phyloP scores from a whole-genome alignment of 1,140 invertebrate genomes.

The Bombus waltoni region DNA sequence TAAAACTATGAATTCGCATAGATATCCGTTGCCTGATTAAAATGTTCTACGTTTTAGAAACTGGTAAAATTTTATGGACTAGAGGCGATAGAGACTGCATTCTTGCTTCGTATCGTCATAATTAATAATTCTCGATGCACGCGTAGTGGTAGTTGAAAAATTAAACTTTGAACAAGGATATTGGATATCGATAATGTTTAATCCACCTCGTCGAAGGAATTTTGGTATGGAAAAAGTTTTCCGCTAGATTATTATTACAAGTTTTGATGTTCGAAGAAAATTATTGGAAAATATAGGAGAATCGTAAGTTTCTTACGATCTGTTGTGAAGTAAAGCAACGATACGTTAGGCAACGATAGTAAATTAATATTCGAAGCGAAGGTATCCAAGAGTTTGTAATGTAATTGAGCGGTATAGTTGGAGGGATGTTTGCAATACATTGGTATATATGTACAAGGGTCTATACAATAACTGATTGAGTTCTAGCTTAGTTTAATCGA shows the following conservation, averaged over 20 bases:
- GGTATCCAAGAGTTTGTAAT: no score
- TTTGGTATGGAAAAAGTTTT: not conserved
- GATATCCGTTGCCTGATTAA: no score
- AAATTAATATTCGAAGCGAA: no score
- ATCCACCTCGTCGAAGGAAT: not conserved
- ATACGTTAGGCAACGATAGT: not conserved
- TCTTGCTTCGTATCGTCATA: not conserved
- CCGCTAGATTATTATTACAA: not conserved
- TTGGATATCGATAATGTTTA: not conserved
- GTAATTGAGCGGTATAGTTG: no score
- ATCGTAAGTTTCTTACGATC: not conserved
- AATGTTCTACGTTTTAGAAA: no score
- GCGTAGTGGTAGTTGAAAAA: not conserved
- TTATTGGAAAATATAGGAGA: not conserved
- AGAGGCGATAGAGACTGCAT: not conserved
- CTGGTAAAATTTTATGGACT: no score
- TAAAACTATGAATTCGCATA: no score
- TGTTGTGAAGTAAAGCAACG: not conserved
- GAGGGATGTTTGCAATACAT: no score
- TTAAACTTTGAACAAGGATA: not conserved
- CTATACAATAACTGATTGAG: no score
- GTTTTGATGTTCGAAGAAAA: not conserved
- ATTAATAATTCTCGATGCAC: conserved; percentile 18
- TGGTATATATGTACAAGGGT: no score
- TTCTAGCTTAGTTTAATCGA: no score